A percentile compares a stretch with the other conserved stretches of the same genome.
phyloP scores from a whole-genome alignment of 1,140 invertebrate species.

The Pissodes strobi region DNA sequence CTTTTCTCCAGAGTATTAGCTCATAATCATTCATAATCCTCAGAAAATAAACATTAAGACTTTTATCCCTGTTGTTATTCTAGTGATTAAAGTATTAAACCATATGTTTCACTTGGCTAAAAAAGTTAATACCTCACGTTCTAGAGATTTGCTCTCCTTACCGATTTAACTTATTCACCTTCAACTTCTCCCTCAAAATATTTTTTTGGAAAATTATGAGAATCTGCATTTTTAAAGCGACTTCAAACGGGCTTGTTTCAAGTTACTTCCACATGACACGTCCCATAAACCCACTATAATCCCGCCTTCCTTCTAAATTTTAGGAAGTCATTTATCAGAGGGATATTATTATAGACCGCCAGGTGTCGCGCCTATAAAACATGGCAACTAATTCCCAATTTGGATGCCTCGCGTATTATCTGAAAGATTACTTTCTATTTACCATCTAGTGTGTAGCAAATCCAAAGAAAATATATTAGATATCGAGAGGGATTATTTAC shows the following conservation, averaged over 20 bases:
- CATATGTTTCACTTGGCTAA: slow-evolving; percentile 18
- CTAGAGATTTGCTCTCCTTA: slow-evolving; percentile 5
- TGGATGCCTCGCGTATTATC: slow-evolving; percentile 14
- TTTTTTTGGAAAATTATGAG: slow-evolving; percentile 30
- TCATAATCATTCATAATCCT: slow-evolving; percentile 4
- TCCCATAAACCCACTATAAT: slow-evolving; percentile 36
- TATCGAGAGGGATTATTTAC: too few species aligned
- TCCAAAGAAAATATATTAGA: too few species aligned
- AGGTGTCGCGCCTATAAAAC: slow-evolving; percentile 37
- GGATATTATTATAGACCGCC: slow-evolving; percentile 24
- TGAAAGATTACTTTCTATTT: slow-evolving; percentile 24
- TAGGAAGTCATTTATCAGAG: slow-evolving; percentile 39
- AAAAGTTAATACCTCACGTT: slow-evolving; percentile 31
- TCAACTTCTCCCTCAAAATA: background rate
- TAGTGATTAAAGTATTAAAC: slow-evolving; percentile 25
- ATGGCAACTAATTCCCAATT: slow-evolving; percentile 13
- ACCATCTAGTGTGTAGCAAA: slow-evolving; percentile 17
- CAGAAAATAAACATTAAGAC: slow-evolving; percentile 23
- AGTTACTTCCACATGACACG: slow-evolving; percentile 18
- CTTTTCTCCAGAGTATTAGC: too few species aligned
- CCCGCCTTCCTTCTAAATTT: slow-evolving; percentile 40
- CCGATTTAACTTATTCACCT: background rate
- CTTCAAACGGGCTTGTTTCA: background rate
- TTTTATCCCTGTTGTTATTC: slow-evolving; percentile 33
- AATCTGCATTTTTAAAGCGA: slow-evolving; percentile 5